Conservation (phyloP, 2,113 vertebrate genomes). For the Isichthys henryi region DNA sequence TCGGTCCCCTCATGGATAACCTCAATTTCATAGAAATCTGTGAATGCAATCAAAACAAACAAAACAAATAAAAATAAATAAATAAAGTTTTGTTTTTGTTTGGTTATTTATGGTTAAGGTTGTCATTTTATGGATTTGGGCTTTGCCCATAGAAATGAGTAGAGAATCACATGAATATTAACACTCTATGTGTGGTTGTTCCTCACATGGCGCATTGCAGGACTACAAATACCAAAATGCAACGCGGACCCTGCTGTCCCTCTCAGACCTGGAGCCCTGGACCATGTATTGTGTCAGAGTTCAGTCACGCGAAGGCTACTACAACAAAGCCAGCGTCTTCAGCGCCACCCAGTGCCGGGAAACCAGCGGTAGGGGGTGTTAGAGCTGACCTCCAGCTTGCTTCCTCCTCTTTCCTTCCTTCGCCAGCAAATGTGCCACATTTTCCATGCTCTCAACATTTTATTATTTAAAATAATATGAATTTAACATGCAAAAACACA, state of each 20-base stretch:
- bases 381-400: background rate
- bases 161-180: background rate
- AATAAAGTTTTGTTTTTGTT: background rate
- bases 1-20: background rate
- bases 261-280: conserved; percentile 40
- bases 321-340: conserved; percentile 46
- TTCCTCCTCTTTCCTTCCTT: too few relatives aligned
- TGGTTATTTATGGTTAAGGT: background rate
- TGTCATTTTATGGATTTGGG: background rate
- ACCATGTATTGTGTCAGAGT: conserved; percentile 52
- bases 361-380: conserved; percentile 43
- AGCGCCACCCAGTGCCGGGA: conserved; percentile 35
- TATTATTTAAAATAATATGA: background rate
- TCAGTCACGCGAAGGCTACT: conserved; percentile 33
- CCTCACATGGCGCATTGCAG: background rate
- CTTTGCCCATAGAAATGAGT: background rate
- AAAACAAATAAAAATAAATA: background rate
- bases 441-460: background rate
- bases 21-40: background rate
- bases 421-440: background rate
- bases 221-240: background rate
- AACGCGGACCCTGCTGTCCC: conserved; percentile 26
- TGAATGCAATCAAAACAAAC: background rate
- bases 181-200: background rate
- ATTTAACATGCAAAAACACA: background rate